phyloP scores from a whole-genome alignment of 2,888 invertebrate species.

The Oscheius sp. region DNA sequence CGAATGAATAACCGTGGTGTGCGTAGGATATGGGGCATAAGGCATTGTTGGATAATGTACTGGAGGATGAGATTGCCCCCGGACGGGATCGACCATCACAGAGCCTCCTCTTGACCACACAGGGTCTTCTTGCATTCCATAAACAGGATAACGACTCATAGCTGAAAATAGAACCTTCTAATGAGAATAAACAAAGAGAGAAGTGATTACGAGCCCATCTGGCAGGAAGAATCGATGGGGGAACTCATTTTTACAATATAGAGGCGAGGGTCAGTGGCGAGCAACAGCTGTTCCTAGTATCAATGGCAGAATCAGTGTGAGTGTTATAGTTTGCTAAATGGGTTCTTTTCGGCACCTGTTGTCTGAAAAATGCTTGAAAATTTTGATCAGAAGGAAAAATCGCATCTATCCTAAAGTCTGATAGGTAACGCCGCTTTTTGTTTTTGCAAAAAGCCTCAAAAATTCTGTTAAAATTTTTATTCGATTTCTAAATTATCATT shows the following conservation, averaged over 20 bases:
- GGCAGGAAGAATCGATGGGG: conserved; percentile 11
- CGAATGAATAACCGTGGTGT: conserved; percentile 68
- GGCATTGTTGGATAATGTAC: conserved; percentile 24
- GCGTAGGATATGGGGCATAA: conserved; percentile 33
- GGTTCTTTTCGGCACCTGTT: too few species aligned
- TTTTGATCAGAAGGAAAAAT: too few species aligned
- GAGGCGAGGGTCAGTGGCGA: conserved; percentile 17
- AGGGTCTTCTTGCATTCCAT: conserved; percentile 53
- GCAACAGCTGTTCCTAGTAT: conserved; percentile 8
- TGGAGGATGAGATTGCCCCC: conserved; percentile 25
- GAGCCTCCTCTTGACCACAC: conserved; percentile 48
- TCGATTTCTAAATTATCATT: too few species aligned
- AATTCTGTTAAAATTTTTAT: too few species aligned
- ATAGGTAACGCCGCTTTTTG: too few species aligned
- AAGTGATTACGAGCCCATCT: not conserved
- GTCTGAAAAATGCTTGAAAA: too few species aligned
- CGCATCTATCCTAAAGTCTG: too few species aligned
- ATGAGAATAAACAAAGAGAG: not conserved
- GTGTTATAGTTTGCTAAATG: conserved; percentile 8
- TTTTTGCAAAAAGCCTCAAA: too few species aligned
- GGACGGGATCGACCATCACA: conserved; percentile 5
- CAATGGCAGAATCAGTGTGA: not conserved
- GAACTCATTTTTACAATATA: conserved; percentile 22
- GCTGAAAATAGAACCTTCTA: not conserved
- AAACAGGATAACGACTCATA: conserved; percentile 53